Evolutionary conservation across 2,113 vertebrate species (phyloP).

Genomic region (Dissostichus mawsoni): DNA sequence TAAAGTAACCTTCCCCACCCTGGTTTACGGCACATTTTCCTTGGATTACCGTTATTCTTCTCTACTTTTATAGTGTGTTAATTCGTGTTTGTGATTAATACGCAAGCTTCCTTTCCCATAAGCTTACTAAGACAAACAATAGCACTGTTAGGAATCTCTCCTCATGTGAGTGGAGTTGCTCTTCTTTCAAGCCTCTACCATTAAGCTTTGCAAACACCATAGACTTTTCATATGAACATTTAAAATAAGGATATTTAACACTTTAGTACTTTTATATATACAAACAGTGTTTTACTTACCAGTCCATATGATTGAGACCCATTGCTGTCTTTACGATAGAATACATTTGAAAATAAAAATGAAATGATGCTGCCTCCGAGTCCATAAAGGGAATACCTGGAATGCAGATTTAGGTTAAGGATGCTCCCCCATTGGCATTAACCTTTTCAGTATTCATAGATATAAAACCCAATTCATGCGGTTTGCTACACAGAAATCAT

Average conservation of each 20-base stretch:
- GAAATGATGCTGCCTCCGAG: too few relatives aligned
- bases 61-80: too few relatives aligned
- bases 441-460: slow-evolving; percentile 56
- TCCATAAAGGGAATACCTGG: not conserved
- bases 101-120: not conserved
- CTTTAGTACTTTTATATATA: too few relatives aligned
- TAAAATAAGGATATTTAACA: too few relatives aligned
- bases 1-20: too few relatives aligned
- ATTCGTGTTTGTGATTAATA: too few relatives aligned
- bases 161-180: not conserved
- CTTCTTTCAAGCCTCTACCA: too few relatives aligned
- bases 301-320: not conserved
- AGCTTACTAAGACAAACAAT: not conserved
- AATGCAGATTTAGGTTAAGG: slow-evolving; percentile 20
- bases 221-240: too few relatives aligned
- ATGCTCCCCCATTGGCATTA: slow-evolving; percentile 7
- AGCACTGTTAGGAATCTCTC: not conserved
- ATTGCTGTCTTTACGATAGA: not conserved
- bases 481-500: slow-evolving; percentile 17
- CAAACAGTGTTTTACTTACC: not conserved
- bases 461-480: slow-evolving; percentile 10
- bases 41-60: too few relatives aligned
- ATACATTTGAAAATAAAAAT: too few relatives aligned
- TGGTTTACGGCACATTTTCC: too few relatives aligned
- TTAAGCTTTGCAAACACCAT: too few relatives aligned